A percentile compares a stretch with the other conserved stretches of the same genome.
These are phyloP conservation scores for Hypomecis atomaria DNA, from an alignment of 2,888 invertebrate genomes.

Conservation along the genomic window DNA sequence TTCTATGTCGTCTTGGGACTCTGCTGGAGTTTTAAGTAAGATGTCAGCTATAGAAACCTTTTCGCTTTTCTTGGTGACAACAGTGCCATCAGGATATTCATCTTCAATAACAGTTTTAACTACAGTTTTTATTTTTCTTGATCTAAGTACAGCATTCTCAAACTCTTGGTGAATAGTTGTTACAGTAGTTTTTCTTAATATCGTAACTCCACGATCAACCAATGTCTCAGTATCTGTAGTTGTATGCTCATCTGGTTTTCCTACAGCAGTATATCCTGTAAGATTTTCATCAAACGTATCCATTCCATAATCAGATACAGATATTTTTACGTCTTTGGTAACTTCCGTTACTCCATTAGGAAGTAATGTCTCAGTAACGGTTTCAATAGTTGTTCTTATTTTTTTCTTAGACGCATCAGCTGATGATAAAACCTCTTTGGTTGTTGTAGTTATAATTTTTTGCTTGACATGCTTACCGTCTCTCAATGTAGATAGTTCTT, in stretches of 20 bases:
- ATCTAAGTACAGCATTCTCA: slow-evolving; percentile 55
- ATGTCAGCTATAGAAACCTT: slow-evolving; percentile 74
- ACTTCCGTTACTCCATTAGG: slow-evolving; percentile 71
- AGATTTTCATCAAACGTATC: slow-evolving; percentile 68
- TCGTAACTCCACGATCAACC: slow-evolving; percentile 59
- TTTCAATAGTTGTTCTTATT: slow-evolving; percentile 69
- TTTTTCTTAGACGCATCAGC: slow-evolving; percentile 63
- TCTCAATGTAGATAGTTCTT: slow-evolving; percentile 56
- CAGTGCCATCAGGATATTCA: slow-evolving; percentile 73
- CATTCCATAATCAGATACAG: slow-evolving; percentile 65
- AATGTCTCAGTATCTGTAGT: slow-evolving; percentile 57
- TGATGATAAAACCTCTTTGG: slow-evolving; percentile 66
- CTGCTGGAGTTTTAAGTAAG: slow-evolving; percentile 53
- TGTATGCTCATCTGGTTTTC: slow-evolving; percentile 60
- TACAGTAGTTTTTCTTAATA: slow-evolving; percentile 69
- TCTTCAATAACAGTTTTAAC: slow-evolving; percentile 69
- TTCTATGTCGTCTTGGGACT: slow-evolving; percentile 48
- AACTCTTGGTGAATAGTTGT: slow-evolving; percentile 70
- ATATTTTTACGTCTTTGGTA: slow-evolving; percentile 74
- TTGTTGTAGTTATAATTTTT: slow-evolving; percentile 71
- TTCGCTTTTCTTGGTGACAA: slow-evolving; percentile 72
- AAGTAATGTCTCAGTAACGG: slow-evolving; percentile 65
- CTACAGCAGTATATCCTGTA: slow-evolving; percentile 58
- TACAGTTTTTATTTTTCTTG: slow-evolving; percentile 71
- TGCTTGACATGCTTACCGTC: slow-evolving; percentile 66